Base-by-base conservation (phyloP, 2,888 invertebrate genomes). In the Drosophila yooni region DNA sequence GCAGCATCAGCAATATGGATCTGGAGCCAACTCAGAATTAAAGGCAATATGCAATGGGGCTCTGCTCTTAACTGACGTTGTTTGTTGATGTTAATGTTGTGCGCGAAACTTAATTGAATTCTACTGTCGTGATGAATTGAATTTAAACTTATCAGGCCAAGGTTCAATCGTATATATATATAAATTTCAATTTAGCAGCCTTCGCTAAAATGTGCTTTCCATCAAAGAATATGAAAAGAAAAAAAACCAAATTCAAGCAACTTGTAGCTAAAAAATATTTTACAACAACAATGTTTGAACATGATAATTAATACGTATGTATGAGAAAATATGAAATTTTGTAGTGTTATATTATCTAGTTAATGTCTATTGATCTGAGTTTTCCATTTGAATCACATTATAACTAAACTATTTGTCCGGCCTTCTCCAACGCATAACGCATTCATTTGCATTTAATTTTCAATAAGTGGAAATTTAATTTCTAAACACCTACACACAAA, bases 371-470 rank as follows among this genome's bases (percentile, higher is more conserved):
- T 61, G 21, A 43, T 76, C 31, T 59, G 29, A 70, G 65, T 65
- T 63, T 50, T 3, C 34, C 31, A 46, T 61, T 48, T 67, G 53
- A 70, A 53, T 58, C 59, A 70, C 51, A 75, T 64, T n/a, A 38
- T 56, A 64, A 64, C 53, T 54, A 29, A 29, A 60, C 40, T 21
- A 53, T 68, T 62, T 66, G 71, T 74, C 67, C 67, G 83, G 73
- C 70, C 86, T 87, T 66, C 86, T 87, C 74, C 68, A 64, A 57
- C 71, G 57, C 71, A 71, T 57, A 67, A 70, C 67, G 76, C 70
- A 63, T 71, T 76, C 21, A 59, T 86, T 81, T 87, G 89, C 86
- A 88, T 89, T 85, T 85, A 85, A 83, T 88, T 85, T 78, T 63
- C 62, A 72, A 60, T 61, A 69, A 64, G 58, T 79, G 71, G 69